Base-by-base conservation (phyloP, 2,888 invertebrate species). In the Cistogaster globosa region DNA sequence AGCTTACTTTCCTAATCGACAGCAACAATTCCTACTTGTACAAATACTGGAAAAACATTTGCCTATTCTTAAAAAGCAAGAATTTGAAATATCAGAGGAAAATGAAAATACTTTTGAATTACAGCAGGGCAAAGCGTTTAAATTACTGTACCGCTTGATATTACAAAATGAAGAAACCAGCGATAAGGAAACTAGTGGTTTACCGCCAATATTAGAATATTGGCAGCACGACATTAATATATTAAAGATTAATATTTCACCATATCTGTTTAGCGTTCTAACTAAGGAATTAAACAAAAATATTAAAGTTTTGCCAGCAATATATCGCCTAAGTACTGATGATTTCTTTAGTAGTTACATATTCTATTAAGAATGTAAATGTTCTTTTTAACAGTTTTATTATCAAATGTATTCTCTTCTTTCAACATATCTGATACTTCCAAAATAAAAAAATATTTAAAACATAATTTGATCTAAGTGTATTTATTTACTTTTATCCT, bases 31-130 rank as follows among this genome's bases (percentile, higher is more conserved):
- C 77, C 87, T 92, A 81, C 84, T 92, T 11, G 84, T 92, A 8
- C 89, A 92, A 36, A 89, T 92, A 71, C 87, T 91, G n/a, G 92
- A 92, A 71, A 88, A 89, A 4, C 87, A 91, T 53, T 83, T 92
- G n/a, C 85, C 88, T 8, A 88, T 91, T 57, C 76, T 92, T 36
- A 89, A 88, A 9, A 83, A 88, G 14, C 42, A 22, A 12, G 55
- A 32, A 63, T 2, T 53, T 26, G 3, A 11, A 9, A 8, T n/a
- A 20, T 4, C 72, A 20, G 76, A 12, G 5, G 53, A 72, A 20
- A 12, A 45, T 26, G 53, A 26, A 60, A 18, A 14, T 18, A 36
- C 53, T 55, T 42, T 12, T 16, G 67, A 87, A 38, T 60, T 88
- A 16, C 57, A 71, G 20, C 75, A 81, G n/a, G 77, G 55, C 58